Conservation (phyloP, 2,888 invertebrate species). For the Lagria hirta region DNA sequence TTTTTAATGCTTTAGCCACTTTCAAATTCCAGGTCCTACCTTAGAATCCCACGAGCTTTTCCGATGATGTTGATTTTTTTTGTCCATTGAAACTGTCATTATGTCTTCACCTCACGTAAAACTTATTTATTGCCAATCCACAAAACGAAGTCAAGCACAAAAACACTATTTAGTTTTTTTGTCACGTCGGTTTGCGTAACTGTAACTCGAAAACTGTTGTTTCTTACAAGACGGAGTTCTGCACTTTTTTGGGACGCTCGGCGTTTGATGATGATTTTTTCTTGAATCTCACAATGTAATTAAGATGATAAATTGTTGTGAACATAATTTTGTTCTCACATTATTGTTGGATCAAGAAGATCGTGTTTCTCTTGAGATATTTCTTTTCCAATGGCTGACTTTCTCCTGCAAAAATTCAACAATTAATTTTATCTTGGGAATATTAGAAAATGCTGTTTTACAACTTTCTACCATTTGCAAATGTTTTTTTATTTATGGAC, state of each 20-base stretch:
- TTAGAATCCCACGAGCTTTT: conserved; percentile 60
- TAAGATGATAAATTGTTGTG: conserved; percentile 12
- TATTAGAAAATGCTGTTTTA: conserved; percentile 12
- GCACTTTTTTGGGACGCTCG: too few relatives aligned
- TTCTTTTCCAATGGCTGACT: conserved; percentile 10
- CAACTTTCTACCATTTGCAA: too few relatives aligned
- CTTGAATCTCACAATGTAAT: conserved; percentile 11
- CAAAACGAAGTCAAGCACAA: conserved; percentile 6
- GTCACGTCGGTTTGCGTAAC: conserved; percentile 21
- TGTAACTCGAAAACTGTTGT: conserved; percentile 14
- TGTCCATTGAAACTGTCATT: conserved; percentile 57
- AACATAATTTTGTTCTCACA: conserved; percentile 23
- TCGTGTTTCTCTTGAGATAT: conserved; percentile 14
- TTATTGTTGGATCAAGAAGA: too few relatives aligned
- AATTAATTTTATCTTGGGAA: conserved; percentile 7
- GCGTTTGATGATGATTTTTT: too few relatives aligned
- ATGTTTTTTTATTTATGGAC: too few relatives aligned
- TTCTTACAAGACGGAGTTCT: too few relatives aligned
- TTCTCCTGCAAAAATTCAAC: conserved; percentile 23
- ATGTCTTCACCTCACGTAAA: conserved; percentile 23
- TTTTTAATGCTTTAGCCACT: too few relatives aligned
- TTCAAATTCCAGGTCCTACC: conserved; percentile 42
- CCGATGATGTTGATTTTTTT: conserved; percentile 52
- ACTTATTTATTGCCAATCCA: conserved; percentile 10
- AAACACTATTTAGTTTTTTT: conserved; percentile 13